These are phyloP conservation scores for Micropterix aruncella DNA, from an alignment of 2,888 invertebrate species.

Conservation along the genomic window DNA sequence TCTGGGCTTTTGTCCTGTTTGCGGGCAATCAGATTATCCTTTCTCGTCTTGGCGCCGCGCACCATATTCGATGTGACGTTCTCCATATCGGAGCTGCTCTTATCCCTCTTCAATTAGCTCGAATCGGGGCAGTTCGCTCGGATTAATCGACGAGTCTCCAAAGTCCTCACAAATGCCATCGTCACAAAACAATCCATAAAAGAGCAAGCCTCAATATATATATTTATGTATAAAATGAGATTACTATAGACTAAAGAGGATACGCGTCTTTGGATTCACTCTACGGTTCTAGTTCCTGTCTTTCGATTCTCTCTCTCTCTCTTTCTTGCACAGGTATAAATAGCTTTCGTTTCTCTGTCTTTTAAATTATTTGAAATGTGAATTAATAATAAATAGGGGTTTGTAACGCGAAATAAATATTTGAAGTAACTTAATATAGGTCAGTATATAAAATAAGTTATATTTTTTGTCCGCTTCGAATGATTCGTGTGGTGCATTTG, in stretches of 20 bases:
- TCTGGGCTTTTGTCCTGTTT: slow-evolving; percentile 39
- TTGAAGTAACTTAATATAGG: neutral
- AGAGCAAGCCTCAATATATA: no score
- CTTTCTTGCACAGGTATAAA: no score
- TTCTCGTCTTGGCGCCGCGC: slow-evolving; percentile 30
- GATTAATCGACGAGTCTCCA: no score
- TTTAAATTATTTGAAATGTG: no score
- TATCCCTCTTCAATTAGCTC: neutral
- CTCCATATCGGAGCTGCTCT: slow-evolving; percentile 31
- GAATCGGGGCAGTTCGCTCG: no score
- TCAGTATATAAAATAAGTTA: neutral
- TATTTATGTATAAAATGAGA: neutral
- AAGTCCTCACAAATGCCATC: no score
- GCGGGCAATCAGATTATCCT: slow-evolving; percentile 35
- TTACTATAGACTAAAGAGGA: neutral
- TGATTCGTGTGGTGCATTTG: no score
- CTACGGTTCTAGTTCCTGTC: neutral
- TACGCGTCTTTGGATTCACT: neutral
- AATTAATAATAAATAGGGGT: neutral
- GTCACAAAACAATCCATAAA: no score
- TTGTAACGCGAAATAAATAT: neutral
- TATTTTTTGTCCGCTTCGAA: neutral
- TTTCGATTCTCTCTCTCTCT: neutral
- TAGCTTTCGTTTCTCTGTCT: no score
- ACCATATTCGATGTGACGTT: slow-evolving; percentile 33